Evolutionary conservation across 2,113 vertebrate genomes (phyloP), one percentile per base, ranked within the genome.

Genomic region (Anhinga anhinga): DNA sequence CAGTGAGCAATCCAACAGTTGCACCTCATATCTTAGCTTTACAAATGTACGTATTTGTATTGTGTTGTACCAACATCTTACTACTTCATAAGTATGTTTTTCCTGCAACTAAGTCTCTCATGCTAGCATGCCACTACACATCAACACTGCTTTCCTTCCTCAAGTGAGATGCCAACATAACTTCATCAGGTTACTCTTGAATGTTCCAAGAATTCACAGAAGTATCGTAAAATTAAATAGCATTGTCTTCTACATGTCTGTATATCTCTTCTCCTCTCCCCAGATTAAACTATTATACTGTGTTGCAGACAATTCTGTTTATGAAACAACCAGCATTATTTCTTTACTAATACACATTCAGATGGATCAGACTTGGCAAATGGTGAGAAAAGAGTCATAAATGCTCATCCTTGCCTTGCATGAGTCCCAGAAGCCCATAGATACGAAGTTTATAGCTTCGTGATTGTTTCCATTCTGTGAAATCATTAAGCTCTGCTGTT

Each of bases 381-480:
- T 11, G 18, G 22, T 63, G n/a, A 90, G 53, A 59, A 71, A 84
- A 76, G 3, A 77, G 30, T 47, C 52, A 76, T 21, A 63, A 70
- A 76, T 34, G 26, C 5, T 83, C 21, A 61, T 52, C 15, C 73
- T 92, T 94, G 96, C 98, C 97, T 97, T 98, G 98, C 38, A 96
- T 87, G 30, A 98, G 91, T 88, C 97, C 98, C 74, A 98, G 55
- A 65, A 98, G 72, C 36, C 96, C 97, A 81, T 96, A 98, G 52
- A 97, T 73, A 61, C 13, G 55, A 49, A 98, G 92, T 69, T 97
- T 97, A 45, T 96, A 95, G 90, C 95, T 97, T 91, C 93, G 88
- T 82, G 97, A 94, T 30, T 94, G 87, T 30, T 95, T 97, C 98
- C 97, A 98, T 76, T 97, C 96, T 38, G 80, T 88, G 29, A 95